phyloP scores from a whole-genome alignment of 2,888 invertebrate genomes.

The Piscicola geometra region DNA sequence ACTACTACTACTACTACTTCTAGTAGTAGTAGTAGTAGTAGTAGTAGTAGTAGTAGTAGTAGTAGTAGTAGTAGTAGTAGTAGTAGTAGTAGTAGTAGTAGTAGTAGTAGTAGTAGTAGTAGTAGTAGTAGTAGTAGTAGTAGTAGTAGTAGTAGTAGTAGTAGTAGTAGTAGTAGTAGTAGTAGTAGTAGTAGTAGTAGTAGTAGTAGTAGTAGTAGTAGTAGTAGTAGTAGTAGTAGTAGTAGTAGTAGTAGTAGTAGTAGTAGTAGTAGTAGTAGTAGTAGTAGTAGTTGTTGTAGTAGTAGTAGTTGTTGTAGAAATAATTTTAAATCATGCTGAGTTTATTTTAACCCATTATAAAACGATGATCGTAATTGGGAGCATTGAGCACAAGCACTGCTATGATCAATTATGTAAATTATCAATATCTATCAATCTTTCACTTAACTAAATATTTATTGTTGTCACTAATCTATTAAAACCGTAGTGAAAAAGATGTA shows the following conservation, averaged over 20 bases:
- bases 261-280: conserved; percentile 2
- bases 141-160: conserved; percentile 2
- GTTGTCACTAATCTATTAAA: no score
- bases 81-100: background rate
- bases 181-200: background rate
- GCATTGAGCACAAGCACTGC: no score
- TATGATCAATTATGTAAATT: no score
- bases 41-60: background rate
- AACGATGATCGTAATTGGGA: no score
- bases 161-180: background rate
- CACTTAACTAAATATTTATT: no score
- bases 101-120: conserved; percentile 3
- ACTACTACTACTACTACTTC: background rate
- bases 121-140: conserved; percentile 3
- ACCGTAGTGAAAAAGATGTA: no score
- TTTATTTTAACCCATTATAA: no score
- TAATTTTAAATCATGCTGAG: no score
- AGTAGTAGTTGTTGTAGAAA: background rate
- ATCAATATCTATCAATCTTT: no score
- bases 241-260: conserved; percentile 1
- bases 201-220: background rate
- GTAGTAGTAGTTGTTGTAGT: background rate
- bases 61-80: conserved; percentile 1
- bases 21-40: conserved; percentile 2
- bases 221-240: conserved; percentile 1